Base-by-base conservation (phyloP, 1,140 invertebrate genomes). In the Holcopasites calliopsidis region DNA sequence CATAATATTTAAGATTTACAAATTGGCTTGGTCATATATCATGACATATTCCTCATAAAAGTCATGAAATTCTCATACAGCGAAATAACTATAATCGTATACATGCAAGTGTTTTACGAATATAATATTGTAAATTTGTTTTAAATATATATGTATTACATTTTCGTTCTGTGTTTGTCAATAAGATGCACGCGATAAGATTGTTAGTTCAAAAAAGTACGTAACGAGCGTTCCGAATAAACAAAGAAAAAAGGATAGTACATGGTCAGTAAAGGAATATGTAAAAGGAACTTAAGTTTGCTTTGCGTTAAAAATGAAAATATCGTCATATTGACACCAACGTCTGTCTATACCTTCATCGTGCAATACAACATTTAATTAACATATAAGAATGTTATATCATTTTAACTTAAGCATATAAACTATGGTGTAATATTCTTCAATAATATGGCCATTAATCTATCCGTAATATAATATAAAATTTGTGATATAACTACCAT, bases 381-480 rank as follows among this genome's bases (percentile, higher is more conserved):
- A 71, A 60, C 23, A 11, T 52, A 44, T 58, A 44, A 74, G 42
- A 42, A 26, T 18, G n/a, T 61, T 64, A 35, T 68, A 42, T 60
- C 33, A 62, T 81, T 81, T 70, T 23, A 50, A 79, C 52, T 78
- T 76, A 70, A 65, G 44, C 42, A 50, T 64, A 42, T 76, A 52
- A 76, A 69, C 16, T 60, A 74, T 54, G 38, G 55, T 74, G 61
- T 66, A 66, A 74, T 55, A 55, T 66, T 44, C 31, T 33, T 55
- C 52, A 31, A 74, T 57, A 66, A 21, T 65, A 74, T 55, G 71
- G n/a, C 50, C 50, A 61, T 38, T 74, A 66, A 55, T 55, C 50
- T 10, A 60, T 62, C 44, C 52, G 52, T 28, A 26, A 54, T 47
- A 79, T 57, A 75, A 62, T 71, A 69, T 80, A 70, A 76, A 44